A percentile compares a stretch with the other conserved stretches of the same genome.
Conservation (phyloP, 2,113 vertebrate species). For the Forbesichthys papilliferus region DNA sequence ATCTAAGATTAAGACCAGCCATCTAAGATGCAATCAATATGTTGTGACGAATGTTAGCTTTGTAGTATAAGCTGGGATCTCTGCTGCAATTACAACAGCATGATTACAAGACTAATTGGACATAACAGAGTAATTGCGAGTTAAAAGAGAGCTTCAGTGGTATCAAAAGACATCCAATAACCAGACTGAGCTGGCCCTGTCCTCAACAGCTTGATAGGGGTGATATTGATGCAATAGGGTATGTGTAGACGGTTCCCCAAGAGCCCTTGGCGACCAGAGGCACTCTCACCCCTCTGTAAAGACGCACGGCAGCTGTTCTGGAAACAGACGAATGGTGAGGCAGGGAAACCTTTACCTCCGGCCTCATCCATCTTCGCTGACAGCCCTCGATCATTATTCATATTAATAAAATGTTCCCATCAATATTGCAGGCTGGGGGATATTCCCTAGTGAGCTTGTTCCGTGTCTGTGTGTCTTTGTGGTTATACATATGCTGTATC, state of each 20-base stretch:
- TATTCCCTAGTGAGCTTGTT: constrained; percentile 28
- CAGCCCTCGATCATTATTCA: constrained; percentile 64
- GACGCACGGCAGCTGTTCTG: constrained; percentile 61
- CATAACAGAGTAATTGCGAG: constrained; percentile 65
- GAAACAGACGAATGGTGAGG: constrained; percentile 51
- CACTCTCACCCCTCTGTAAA: constrained; percentile 10
- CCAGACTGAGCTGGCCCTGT: constrained; percentile 44
- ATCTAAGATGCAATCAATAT: constrained; percentile 64
- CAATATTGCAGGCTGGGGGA: constrained; percentile 23
- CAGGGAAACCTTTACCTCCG: constrained; percentile 32
- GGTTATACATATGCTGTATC: constrained; percentile 8
- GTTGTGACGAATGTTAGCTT: constrained; percentile 59
- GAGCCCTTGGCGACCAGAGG: constrained; percentile 6
- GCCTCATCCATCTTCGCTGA: constrained; percentile 69
- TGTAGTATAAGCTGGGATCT: constrained; percentile 62
- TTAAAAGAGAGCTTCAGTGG: constrained; percentile 48
- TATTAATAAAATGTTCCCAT: constrained; percentile 52
- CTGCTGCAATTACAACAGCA: constrained; percentile 54
- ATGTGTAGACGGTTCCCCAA: constrained; percentile 15
- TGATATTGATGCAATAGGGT: constrained; percentile 9
- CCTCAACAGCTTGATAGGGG: constrained; percentile 35
- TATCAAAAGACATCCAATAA: constrained; percentile 56
- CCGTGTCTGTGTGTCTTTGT: constrained; percentile 16
- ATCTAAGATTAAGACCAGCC: constrained; percentile 56
- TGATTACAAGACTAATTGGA: constrained; percentile 75